Base-by-base conservation (phyloP, 2,888 invertebrate genomes). In the Campaea margaritaria region DNA sequence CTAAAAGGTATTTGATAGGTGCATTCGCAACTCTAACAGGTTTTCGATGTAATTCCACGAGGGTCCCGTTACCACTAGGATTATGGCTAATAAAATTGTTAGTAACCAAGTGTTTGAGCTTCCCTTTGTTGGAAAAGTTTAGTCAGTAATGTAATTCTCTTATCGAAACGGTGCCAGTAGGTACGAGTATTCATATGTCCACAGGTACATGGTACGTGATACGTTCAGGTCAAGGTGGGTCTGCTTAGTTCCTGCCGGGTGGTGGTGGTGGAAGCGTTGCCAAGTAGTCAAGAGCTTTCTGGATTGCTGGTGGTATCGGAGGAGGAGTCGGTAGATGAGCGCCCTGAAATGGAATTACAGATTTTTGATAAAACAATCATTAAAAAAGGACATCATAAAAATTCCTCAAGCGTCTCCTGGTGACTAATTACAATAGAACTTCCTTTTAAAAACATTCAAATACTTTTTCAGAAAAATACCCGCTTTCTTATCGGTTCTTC, bases 241-340 rank as follows among this genome's bases (percentile, higher is more conserved):
- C 31, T 14, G 14, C 62, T 79, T 69, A 88, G 70, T 81, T 85
- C 65, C 83, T 83, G 49, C 80, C 72, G 0, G 85, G 79, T 2
- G 86, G 73, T 64, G 93, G 89, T 15, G 94, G 94, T 39, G 95
- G 95, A 61, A 95, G 90, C 2, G 95, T 94, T 12, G 95, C 94
- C 64, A 95, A 91, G 85, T 94, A 96, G 75, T 96, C 96, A 41
- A 96, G 87, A 31, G 96, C 95, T 83, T 94, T 95, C 79, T 95
- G 95, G 70, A 96, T 96, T 81, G 94, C 95, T 78, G 95, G 95
- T 58, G 96, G 96, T 63, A 94, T 94, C 65, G 96, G 96, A n/a
- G 96, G 96, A 11, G 96, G 94, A 11, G 96, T 96, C 7, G 96
- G 96, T 65, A 96, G 83, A 89, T 96, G 96, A 21, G 94, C 95